phyloP scores from a whole-genome alignment of 2,797 vertebrate species.

The Steatocranus sp. region DNA sequence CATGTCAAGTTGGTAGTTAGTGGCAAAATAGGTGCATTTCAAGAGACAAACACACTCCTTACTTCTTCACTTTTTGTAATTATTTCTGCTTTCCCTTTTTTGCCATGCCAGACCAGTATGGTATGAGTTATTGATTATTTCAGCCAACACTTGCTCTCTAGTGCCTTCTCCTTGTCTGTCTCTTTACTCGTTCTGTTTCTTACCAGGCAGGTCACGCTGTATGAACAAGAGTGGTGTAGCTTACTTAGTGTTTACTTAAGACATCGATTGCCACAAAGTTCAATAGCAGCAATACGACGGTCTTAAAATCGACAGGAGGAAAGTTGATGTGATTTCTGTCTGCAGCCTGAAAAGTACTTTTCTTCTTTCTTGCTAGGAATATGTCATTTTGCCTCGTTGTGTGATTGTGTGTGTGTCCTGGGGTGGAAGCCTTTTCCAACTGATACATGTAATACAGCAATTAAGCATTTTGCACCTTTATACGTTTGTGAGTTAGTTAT shows the following conservation, averaged over 20 bases:
- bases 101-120: not conserved
- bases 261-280: slow-evolving; percentile 8
- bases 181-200: not conserved
- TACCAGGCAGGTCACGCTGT: not conserved
- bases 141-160: not conserved
- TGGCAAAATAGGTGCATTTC: not conserved
- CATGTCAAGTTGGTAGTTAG: not conserved
- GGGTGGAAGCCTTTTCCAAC: not conserved
- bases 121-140: slow-evolving; percentile 34
- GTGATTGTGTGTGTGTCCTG: not conserved
- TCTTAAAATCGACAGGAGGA: not conserved
- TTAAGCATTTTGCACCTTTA: not conserved
- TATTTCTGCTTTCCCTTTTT: not conserved
- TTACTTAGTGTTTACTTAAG: slow-evolving; percentile 28
- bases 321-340: not conserved
- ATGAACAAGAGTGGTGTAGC: slow-evolving; percentile 1
- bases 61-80: not conserved
- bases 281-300: not conserved
- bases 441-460: not conserved
- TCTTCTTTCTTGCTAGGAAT: not conserved
- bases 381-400: not conserved
- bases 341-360: not conserved
- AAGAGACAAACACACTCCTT: not conserved
- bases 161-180: not conserved
- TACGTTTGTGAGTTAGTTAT: not conserved